These are phyloP conservation scores for Oreocharis arfaki DNA, from an alignment of 2,113 vertebrate species.

Conservation along the genomic window DNA sequence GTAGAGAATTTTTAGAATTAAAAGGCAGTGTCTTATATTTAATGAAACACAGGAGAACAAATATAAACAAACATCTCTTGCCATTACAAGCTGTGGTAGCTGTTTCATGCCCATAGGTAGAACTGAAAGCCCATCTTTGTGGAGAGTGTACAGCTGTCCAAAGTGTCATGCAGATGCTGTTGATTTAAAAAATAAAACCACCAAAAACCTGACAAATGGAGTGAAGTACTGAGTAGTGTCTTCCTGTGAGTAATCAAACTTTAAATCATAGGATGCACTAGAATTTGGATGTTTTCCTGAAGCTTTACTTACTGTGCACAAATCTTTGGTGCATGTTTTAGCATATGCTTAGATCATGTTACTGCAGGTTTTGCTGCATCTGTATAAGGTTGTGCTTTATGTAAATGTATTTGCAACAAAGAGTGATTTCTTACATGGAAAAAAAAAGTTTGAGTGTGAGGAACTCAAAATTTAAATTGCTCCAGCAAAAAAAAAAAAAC, in stretches of 20 bases:
- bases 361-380: background rate
- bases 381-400: background rate
- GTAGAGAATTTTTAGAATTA: background rate
- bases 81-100: background rate
- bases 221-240: background rate
- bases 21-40: background rate
- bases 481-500: background rate
- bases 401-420: background rate
- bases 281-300: background rate
- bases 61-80: background rate
- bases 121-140: background rate
- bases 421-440: background rate
- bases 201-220: background rate
- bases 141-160: background rate
- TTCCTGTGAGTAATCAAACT: background rate
- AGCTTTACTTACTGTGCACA: background rate
- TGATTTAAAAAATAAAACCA: background rate
- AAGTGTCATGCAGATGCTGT: background rate
- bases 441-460: background rate
- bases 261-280: background rate
- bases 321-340: background rate
- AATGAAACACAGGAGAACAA: background rate
- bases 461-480: background rate
- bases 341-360: background rate
- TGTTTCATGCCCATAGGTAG: background rate